Base-by-base conservation (phyloP, 2,888 invertebrate genomes). In the Arrhopalites spinosus region DNA sequence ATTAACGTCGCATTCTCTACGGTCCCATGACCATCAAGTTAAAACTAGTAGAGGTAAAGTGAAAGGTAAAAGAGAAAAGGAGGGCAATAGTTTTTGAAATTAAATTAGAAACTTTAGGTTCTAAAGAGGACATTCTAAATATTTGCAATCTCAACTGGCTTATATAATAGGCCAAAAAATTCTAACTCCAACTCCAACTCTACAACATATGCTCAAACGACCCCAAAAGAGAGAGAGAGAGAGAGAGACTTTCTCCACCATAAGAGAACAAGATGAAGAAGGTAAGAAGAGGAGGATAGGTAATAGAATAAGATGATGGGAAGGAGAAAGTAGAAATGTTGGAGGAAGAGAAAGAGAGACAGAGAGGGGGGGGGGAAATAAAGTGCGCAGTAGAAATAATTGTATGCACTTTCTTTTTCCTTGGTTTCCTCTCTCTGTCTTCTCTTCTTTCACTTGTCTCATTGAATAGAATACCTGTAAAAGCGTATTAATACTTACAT, bases 361-460 rank as follows among this genome's bases (percentile, higher is more conserved):
- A n/a, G 59, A 61, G 25, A n/a, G 56, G 50, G 27, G 29, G 25
- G 15, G 50, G 11, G 27, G 50, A 25, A n/a, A 47, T 68, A 50
- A 68, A 68, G 53, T 50, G 50, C 68, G 69, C 56, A 70, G 69
- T 70, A 53, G 67, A 70, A 70, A 70, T 70, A 70, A 70, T 70
- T 47, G 47, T 70, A 56, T 53, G 50, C 53, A 70, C 20, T 70
- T 53, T 25, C 69, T 50, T 50, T 50, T 27, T 63, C 5, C 27
- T 63, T 63, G 1, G 17, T 29, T 27, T 63, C 30, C 29, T 25
- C 27, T 20, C 61, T 61, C 29, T 23, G 8, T 23, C 23, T 20
- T 61, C 61, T 27, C 63, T 25, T 0, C 15, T 25, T 63, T 25
- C 23, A 17, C 13, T 30, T 27, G 29, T 63, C 63, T 30, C 27